Base-by-base conservation (phyloP, 2,797 vertebrate genomes). In the Danio choprae region DNA sequence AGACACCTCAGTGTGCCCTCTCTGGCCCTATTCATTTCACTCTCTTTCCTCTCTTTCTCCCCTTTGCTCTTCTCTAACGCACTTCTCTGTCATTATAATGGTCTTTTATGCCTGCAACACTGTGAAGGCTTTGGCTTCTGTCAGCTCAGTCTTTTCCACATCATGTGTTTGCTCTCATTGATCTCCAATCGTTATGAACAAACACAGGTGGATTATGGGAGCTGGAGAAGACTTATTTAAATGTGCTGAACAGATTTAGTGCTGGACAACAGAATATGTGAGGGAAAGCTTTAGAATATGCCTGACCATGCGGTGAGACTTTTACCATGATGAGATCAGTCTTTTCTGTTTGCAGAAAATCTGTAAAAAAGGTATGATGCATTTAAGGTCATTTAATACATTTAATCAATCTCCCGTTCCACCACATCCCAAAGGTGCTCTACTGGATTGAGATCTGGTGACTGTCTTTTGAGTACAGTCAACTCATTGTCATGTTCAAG, bases 171-270 rank as follows among this genome's bases (percentile, higher is more conserved):
- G 85, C 22, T 56, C 44, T 36, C 81, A 89, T 88, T 85, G 87
- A 91, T 92, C 91, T 91, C 84, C 75, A 69, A 84, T 88, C 84
- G 67, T 63, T 20, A 74, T 77, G 79, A 67, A 67, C 53, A 58
- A 80, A n/a, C 74, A 60, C 44, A 67, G 83, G 80, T 73, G 83
- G 74, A 10, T 41, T 77, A 92, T 90, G 9, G 86, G 91, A 88
- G n/a, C 8, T 73, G 22, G 60, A 15, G 63, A 70, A 18, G 62
- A 82, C 88, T 29, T 87, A 87, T 85, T 82, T 79, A 88, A 85
- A 90, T 88, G 68, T 50, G 62, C 81, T 83, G 83, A 87, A 67
- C 46, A 59, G 76, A 71, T 72, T 18, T 18, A 67, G 55, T 48
- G 15, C 11, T 43, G 1, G 4, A 69, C 48, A 69, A 69, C 22